Evolutionary conservation across 1,140 invertebrate species (phyloP).

Genomic region (Magallana gigas): DNA sequence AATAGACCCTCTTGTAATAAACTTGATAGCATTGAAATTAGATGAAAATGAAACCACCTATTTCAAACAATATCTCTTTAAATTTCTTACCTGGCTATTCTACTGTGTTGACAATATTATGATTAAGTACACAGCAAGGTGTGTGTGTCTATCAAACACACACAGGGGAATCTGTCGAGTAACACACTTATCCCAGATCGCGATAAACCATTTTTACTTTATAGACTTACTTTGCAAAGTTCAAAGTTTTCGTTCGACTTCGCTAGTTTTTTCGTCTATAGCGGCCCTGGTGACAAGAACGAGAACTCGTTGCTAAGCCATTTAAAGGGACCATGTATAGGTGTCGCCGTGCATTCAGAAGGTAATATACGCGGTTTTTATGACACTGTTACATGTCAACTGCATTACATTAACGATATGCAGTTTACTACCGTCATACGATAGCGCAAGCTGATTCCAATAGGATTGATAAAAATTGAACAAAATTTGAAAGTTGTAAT

Average conservation of each 20-base stretch:
- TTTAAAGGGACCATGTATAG: background rate
- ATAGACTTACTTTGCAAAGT: conserved; percentile 28
- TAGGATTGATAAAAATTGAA: too few species aligned
- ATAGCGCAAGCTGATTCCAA: too few species aligned
- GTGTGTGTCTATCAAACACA: conserved; percentile 24
- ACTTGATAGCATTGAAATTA: conserved; percentile 30
- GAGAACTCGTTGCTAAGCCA: conserved; percentile 29
- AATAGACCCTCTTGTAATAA: background rate
- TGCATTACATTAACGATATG: too few species aligned
- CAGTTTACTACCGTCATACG: too few species aligned
- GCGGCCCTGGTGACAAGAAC: conserved; percentile 33
- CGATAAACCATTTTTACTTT: conserved; percentile 36
- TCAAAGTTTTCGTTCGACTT: conserved; percentile 37
- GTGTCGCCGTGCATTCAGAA: background rate
- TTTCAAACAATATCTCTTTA: conserved; percentile 24
- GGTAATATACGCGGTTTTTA: background rate
- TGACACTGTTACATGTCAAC: too few species aligned
- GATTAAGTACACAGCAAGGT: conserved; percentile 32
- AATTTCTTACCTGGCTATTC: conserved; percentile 26
- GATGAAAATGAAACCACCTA: conserved; percentile 30
- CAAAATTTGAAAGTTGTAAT: too few species aligned
- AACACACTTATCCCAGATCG: conserved; percentile 15
- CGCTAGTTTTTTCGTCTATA: conserved; percentile 3
- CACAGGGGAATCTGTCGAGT: background rate
- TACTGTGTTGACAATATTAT: conserved; percentile 29